Conservation (phyloP, 2,113 vertebrate species). For the Hippocampus zosterae region DNA sequence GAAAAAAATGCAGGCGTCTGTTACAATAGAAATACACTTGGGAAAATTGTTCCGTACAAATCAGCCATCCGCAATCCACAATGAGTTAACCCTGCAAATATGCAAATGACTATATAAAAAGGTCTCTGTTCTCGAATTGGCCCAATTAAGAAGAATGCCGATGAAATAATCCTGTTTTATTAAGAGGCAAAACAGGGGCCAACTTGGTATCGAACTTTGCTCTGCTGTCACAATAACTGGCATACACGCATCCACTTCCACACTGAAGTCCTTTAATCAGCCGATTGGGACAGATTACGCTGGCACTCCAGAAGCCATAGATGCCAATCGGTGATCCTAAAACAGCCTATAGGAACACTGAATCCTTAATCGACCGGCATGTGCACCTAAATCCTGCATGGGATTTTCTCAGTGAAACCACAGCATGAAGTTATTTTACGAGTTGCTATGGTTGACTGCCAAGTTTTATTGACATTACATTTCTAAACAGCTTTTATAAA, state of each 20-base stretch:
- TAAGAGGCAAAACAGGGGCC: not conserved
- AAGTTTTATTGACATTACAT: not conserved
- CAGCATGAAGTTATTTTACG: not conserved
- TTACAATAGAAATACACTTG: too few relatives aligned
- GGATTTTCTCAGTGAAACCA: not conserved
- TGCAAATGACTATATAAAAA: not conserved
- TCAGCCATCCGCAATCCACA: not conserved
- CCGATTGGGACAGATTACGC: conserved; percentile 42
- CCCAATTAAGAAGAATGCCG: not conserved
- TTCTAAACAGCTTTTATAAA: not conserved
- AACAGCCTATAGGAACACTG: not conserved
- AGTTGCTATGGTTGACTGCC: not conserved
- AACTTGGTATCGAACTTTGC: conserved; percentile 37
- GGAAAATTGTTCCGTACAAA: not conserved
- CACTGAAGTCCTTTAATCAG: conserved; percentile 55
- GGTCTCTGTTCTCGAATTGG: not conserved
- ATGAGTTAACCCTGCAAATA: not conserved
- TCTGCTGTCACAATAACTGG: conserved; percentile 46
- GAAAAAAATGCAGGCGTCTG: too few relatives aligned
- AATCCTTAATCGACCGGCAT: not conserved
- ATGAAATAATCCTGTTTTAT: not conserved
- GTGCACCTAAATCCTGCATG: not conserved
- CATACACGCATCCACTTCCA: conserved; percentile 41
- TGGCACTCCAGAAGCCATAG: not conserved
- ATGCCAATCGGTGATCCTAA: not conserved